A percentile compares a stretch with the other conserved stretches of the same genome.
These are phyloP conservation scores for Melinopterus prodromus DNA, from an alignment of 2,888 invertebrate species.

Conservation along the genomic window DNA sequence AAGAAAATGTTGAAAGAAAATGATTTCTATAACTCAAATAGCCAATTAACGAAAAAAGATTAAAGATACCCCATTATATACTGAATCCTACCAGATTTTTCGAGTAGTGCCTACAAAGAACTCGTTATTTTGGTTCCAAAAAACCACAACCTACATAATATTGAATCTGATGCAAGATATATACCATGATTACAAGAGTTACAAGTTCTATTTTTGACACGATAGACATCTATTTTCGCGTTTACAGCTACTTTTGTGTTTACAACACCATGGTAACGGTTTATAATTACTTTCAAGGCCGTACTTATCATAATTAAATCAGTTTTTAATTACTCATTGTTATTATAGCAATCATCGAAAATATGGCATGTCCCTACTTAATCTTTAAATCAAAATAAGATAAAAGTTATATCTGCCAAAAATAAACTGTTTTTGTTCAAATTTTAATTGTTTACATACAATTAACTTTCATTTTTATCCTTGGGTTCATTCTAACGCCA, in stretches of 20 bases:
- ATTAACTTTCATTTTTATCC: background rate
- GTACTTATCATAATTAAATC: background rate
- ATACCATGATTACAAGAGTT: background rate
- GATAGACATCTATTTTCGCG: background rate
- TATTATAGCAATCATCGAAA: background rate
- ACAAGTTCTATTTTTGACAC: background rate
- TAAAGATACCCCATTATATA: background rate
- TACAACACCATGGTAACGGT: background rate
- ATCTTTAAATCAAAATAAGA: background rate
- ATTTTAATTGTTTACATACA: no score
- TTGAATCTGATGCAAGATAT: background rate
- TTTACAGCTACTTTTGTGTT: background rate
- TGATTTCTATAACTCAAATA: background rate
- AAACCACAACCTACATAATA: background rate
- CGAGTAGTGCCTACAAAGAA: background rate
- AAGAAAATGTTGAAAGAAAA: background rate
- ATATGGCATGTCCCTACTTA: background rate
- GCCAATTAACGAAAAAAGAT: background rate
- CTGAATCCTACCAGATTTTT: background rate
- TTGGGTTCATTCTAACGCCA: background rate
- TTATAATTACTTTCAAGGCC: background rate
- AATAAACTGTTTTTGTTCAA: no score
- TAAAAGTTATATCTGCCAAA: background rate
- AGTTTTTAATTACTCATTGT: background rate
- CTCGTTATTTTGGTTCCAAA: background rate